Conservation (phyloP, 30 jellyfish, hydroid and myxozoan species). For the Chironex yamaguchii region DNA sequence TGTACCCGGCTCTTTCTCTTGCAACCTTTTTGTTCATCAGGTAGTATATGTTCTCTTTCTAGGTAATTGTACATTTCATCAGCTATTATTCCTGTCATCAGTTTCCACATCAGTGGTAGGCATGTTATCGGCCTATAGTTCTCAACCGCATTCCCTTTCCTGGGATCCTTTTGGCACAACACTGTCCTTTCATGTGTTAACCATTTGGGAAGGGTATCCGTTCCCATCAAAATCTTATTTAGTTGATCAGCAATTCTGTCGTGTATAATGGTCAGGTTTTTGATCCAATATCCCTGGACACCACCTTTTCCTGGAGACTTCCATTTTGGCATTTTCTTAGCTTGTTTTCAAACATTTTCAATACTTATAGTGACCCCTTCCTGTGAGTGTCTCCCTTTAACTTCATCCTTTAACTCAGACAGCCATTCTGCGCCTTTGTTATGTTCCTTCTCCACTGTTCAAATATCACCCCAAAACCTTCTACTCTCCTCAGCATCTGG, state of each 20-base stretch:
- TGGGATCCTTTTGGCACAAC: neutral
- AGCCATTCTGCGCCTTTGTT: conserved; percentile 47
- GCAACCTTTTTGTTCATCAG: too few relatives aligned
- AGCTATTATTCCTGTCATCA: neutral
- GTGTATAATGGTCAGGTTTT: conserved; percentile 15
- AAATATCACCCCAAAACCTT: conserved; percentile 42
- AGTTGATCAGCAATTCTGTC: conserved; percentile 10
- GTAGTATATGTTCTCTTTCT: too few relatives aligned
- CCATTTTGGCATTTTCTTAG: neutral
- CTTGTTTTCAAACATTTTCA: conserved; percentile 36
- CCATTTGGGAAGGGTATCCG: conserved; percentile 34
- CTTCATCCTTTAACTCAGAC: conserved; percentile 43
- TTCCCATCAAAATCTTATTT: conserved; percentile 23
- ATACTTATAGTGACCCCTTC: conserved; percentile 51
- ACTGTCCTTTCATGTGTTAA: conserved; percentile 38
- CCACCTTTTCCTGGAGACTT: conserved; percentile 7
- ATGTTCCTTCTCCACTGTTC: conserved; percentile 16
- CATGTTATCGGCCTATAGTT: neutral
- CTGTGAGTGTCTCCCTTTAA: conserved; percentile 45
- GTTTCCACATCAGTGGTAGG: conserved; percentile 6
- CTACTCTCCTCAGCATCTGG: conserved; percentile 67
- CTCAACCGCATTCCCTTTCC: neutral
- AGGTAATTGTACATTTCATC: too few relatives aligned
- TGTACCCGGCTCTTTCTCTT: too few relatives aligned
- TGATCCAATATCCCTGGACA: conserved; percentile 44